Percentiles rank a stretch among this genome's conserved stretches.
Conservation (phyloP, 2,888 invertebrate genomes). For the Metopia argyrocephala region DNA sequence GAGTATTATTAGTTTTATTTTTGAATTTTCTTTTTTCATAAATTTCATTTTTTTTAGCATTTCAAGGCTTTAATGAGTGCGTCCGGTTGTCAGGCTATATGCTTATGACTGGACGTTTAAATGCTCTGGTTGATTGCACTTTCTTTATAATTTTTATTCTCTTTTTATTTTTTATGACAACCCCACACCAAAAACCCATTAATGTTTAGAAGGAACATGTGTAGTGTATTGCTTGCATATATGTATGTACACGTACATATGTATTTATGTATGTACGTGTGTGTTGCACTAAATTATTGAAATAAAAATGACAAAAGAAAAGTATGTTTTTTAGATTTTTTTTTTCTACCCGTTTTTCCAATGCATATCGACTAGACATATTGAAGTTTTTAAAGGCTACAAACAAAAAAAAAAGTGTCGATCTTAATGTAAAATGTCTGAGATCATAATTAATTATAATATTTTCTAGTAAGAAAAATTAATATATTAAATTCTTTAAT, state of each 20-base stretch:
- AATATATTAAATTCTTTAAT: too few species aligned
- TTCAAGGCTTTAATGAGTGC: conserved; percentile 61
- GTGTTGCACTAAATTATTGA: not conserved
- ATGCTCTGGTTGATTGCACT: conserved; percentile 63
- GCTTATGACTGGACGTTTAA: conserved; percentile 36
- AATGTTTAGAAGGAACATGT: conserved; percentile 38
- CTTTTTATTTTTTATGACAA: not conserved
- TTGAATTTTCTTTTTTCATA: not conserved
- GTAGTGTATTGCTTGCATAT: too few species aligned
- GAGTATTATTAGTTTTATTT: conserved; percentile 43
- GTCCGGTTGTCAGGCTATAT: conserved; percentile 57
- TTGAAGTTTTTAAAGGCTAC: too few species aligned
- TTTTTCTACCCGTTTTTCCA: not conserved
- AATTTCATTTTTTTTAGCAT: too few species aligned
- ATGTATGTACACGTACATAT: too few species aligned
- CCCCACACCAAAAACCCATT: conserved; percentile 19
- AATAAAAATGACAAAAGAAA: too few species aligned
- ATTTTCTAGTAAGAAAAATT: not conserved
- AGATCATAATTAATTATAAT: not conserved
- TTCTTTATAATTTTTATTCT: conserved; percentile 43
- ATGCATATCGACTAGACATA: not conserved
- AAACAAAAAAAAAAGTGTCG: not conserved
- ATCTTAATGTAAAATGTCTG: not conserved
- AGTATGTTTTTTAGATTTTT: not conserved
- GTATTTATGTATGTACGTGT: not conserved